These are phyloP conservation scores for Corythornis madagascariensis DNA, from an alignment of 2,113 vertebrate genomes.

Conservation along the genomic window DNA sequence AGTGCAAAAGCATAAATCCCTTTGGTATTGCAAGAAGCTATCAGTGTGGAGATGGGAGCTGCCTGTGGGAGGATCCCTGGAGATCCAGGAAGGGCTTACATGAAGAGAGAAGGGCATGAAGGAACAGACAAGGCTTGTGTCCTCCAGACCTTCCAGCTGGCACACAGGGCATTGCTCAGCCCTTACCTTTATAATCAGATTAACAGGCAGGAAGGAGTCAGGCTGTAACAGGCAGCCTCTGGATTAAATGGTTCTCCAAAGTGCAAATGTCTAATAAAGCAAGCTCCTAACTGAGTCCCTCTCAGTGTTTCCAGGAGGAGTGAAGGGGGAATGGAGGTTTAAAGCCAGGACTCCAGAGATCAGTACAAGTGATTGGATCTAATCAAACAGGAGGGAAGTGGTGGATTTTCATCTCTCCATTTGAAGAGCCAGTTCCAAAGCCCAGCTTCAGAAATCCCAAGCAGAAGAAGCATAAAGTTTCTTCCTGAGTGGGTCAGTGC, in stretches of 20 bases:
- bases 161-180: background rate
- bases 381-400: background rate
- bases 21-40: background rate
- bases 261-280: constrained; percentile 31
- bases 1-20: background rate
- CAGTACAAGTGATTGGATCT: background rate
- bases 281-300: background rate
- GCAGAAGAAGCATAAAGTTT: background rate
- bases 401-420: background rate
- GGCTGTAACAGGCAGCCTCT: background rate
- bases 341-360: background rate
- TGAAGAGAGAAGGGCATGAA: background rate
- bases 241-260: background rate
- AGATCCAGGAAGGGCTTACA: background rate
- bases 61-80: background rate
- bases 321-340: background rate
- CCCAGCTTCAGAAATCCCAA: background rate
- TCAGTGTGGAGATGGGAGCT: background rate
- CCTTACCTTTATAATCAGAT: background rate
- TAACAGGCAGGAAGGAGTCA: constrained; percentile 11
- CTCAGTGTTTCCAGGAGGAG: background rate
- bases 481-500: background rate
- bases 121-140: background rate
- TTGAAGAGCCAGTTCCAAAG: background rate
- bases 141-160: background rate